phyloP scores from a whole-genome alignment of 2,797 vertebrate species.

The Eremophila alpestris region DNA sequence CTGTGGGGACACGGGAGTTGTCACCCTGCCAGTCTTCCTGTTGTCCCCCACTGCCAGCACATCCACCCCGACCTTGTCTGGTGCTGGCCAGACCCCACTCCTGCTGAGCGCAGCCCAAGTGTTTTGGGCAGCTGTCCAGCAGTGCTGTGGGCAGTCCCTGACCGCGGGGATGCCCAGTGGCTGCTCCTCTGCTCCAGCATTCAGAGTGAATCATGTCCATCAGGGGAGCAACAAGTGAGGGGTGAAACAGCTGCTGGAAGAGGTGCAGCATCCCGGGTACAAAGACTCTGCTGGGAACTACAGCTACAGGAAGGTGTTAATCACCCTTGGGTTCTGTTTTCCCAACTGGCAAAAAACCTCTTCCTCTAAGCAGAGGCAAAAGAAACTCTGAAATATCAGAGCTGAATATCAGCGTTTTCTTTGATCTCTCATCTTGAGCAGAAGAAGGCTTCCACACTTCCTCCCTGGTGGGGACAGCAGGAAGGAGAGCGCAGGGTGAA shows the following conservation, averaged over 20 bases:
- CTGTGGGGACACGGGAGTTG: slow-evolving; percentile 53
- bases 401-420: neutral
- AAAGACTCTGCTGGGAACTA: neutral
- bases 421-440: neutral
- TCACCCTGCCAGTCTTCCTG: neutral
- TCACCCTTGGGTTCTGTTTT: neutral
- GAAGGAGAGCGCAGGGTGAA: neutral
- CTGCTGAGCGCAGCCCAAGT: fast-evolving
- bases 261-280: neutral
- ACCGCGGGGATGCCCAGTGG: fast-evolving
- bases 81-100: neutral
- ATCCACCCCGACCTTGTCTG: fast-evolving
- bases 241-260: neutral
- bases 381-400: neutral
- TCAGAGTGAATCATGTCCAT: neutral
- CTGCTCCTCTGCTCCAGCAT: neutral
- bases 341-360: neutral
- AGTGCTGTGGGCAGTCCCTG: fast-evolving
- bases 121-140: neutral
- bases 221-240: fast-evolving
- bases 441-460: neutral
- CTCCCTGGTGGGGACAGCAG: neutral
- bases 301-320: neutral
- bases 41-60: fast-evolving
- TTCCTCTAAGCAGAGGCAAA: neutral